Evolutionary conservation across 2,113 vertebrate species (phyloP), one percentile per base, ranked within the genome.

Genomic region (Nerophis lumbriciformis): DNA sequence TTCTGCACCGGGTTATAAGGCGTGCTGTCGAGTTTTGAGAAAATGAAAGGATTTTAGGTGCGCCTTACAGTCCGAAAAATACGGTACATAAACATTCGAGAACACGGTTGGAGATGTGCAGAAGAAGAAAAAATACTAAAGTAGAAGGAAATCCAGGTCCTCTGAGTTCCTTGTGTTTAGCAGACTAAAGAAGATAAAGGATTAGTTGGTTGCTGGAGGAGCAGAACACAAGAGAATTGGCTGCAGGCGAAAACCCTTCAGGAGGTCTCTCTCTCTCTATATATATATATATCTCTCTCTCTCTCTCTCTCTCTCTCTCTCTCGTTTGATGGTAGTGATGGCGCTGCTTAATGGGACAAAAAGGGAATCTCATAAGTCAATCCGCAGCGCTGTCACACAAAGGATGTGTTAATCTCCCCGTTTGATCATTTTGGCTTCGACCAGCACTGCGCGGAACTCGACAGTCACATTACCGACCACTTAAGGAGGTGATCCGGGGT

Each of bases 151-250:
- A 21, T 14, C 11, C 14, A 61, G 54, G 49, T 63, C 45, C 54
- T 66, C 36, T 42, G 66, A 61, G 55, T 63, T 68, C 59, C 59
- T 42, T 19, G 9, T 8, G 16, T 52, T 21, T 36, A 53, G 52
- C 10, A 11, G 68, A 66, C 64, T 68, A 65, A 76, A 78, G 75
- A 68, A 72, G 74, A 75, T 66, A 16, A 48, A 65, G 79, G 63
- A 80, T 85, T 81, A 83, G 77, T 73, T 76, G 73, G 10, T 71
- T 65, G 69, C 57, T 72, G 19, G 53, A 69, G 61, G 68, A 59
- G 54, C 62, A 65, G 45, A 53, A 72, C 65, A 61, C 53, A 38
- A 42, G 48, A 65, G 51, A 6, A 54, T 45, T 16, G 11, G 61
- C 63, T 69, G 58, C 53, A 53, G 61, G 61, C 56, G 36, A 55